Percentiles rank a stretch among this genome's conserved stretches.
Conservation (phyloP, 2,113 vertebrate species). For the Xenotilapia longispinis region DNA sequence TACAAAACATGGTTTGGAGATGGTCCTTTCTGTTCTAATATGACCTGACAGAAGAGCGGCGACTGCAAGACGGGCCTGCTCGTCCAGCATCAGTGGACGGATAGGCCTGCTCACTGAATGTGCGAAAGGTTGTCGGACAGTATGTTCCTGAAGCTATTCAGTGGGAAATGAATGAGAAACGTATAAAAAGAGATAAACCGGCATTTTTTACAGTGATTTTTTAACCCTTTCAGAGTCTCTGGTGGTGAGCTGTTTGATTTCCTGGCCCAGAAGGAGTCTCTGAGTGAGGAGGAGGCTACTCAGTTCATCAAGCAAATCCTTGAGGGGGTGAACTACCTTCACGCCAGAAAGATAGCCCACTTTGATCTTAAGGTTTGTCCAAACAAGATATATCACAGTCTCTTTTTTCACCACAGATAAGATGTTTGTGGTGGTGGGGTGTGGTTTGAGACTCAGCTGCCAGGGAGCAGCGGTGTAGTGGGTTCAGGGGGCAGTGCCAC, state of each 20-base stretch:
- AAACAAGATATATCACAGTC: accelerated
- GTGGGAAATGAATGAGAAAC: not conserved
- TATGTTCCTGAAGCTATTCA: not conserved
- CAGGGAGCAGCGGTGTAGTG: not conserved
- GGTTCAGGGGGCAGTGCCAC: not conserved
- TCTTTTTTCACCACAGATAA: not conserved
- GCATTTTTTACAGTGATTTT: not conserved
- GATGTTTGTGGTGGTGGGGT: not conserved
- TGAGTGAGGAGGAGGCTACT: conserved; percentile 94
- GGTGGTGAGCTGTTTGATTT: conserved; percentile 97
- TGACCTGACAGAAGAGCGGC: not conserved
- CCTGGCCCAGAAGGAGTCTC: conserved; percentile 92
- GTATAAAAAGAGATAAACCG: not conserved
- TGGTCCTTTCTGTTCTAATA: not conserved
- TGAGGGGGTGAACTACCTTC: conserved; percentile 90
- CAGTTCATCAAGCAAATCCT: conserved; percentile 96
- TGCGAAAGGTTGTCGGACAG: accelerated
- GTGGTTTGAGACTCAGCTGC: not conserved
- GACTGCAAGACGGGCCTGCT: not conserved
- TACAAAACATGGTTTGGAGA: not conserved
- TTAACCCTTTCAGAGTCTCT: conserved; percentile 77
- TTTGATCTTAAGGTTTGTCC: conserved; percentile 90
- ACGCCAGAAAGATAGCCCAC: conserved; percentile 89
- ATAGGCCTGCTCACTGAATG: not conserved
- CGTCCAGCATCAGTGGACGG: not conserved